Base-by-base conservation (phyloP, 1,140 invertebrate species). In the Leptopilina boulardi region DNA sequence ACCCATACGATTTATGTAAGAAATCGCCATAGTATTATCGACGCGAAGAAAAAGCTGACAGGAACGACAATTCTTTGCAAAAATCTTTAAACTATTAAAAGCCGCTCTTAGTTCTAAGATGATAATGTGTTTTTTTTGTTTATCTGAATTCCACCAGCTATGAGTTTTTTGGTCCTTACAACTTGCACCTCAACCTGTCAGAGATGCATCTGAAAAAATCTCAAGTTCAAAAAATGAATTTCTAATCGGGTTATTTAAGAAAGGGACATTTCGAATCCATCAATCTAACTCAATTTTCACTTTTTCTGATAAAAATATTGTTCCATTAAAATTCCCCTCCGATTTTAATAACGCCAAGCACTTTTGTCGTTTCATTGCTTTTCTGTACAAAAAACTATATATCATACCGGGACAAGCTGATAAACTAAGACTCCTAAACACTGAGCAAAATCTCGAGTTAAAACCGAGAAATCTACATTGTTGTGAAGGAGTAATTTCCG, bases 11-110 rank as follows among this genome's bases (percentile, higher is more conserved):
- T 76, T 76, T 0, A 76, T 54, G 21, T 76, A 76, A 3, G 44
- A n/a, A 6, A 76, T 71, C 0, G 70, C 74, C 0, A 59, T 76
- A 3, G 74, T 76, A 34, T 76, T 71, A 41, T 76, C 75, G 0
- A 76, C 71, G 11, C 75, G 44, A 3, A 76, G 23, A 3, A 73
- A 51, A 9, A 54, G 21, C 1, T 66, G 8, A 11, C 18, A 18
- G 11, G 23, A 30, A 6, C 51, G 9, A 4, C 8, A 1, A 23
- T 73, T 26, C 21, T 23, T 19, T 0, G 47, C 75, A 30, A 77
- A 77, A 38, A 30, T 59, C 23, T 66, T 13, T 44, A 77, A 26
- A 9, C 51, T 42, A 8, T 23, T 10, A 23, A 66, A 41, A 5
- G 47, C 75, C 8, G 51, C 47, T 18, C 15, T 54, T 23, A 72